These are phyloP conservation scores for Axis porcinus DNA, from an alignment of 2,113 vertebrate species.

Conservation along the genomic window DNA sequence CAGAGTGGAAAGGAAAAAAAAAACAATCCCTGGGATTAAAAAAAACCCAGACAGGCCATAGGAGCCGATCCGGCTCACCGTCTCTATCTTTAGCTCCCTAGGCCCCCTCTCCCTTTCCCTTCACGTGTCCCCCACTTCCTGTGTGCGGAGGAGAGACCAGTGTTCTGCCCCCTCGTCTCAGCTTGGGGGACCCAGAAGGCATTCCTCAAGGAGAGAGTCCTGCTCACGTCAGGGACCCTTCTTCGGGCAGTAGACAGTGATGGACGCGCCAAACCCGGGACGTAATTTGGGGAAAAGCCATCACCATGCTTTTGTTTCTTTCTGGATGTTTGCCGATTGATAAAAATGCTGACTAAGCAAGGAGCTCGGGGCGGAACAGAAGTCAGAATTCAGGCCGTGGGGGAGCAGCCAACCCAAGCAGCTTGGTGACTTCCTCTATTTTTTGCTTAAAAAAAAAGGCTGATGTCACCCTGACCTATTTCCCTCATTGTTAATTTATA, in stretches of 20 bases:
- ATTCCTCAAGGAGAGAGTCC: too few relatives aligned
- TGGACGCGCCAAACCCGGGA: background rate
- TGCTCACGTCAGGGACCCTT: fast-evolving
- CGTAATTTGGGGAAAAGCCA: background rate
- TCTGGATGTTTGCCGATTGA: background rate
- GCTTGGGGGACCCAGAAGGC: fast-evolving
- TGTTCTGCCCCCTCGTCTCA: fast-evolving
- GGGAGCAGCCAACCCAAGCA: background rate
- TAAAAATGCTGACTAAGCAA: background rate
- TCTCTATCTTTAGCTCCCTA: background rate
- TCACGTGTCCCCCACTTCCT: background rate
- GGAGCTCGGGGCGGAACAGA: background rate
- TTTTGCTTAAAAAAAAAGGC: background rate
- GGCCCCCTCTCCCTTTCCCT: background rate
- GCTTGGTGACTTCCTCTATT: background rate
- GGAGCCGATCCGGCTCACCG: fast-evolving
- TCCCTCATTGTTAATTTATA: background rate
- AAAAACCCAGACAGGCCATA: fast-evolving
- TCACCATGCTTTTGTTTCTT: background rate
- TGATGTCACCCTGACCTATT: background rate
- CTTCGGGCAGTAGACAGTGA: background rate
- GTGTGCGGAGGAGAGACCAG: fast-evolving
- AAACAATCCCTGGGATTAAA: background rate
- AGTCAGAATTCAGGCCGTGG: background rate
- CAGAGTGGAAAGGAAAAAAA: background rate